Conservation (phyloP, 2,888 invertebrate species). For the Drosophila prolongata region DNA sequence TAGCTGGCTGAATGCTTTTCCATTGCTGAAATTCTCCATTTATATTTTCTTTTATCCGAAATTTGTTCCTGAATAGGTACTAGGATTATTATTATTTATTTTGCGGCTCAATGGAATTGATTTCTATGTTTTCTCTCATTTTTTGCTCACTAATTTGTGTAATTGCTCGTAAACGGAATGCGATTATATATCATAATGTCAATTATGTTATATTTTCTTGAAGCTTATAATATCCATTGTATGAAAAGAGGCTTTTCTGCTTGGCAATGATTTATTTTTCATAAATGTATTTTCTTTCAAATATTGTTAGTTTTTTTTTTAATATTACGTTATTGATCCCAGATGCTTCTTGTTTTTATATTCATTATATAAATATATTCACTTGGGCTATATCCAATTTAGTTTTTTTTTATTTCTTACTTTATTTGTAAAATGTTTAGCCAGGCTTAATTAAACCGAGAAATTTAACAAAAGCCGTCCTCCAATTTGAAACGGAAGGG, state of each 20-base stretch:
- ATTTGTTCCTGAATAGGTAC: slow-evolving; percentile 16
- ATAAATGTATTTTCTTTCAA: background rate
- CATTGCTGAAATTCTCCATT: slow-evolving; percentile 12
- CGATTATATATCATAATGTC: slow-evolving; percentile 40
- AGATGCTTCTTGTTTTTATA: too few relatives aligned
- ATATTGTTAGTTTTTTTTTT: background rate
- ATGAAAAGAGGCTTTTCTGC: slow-evolving; percentile 1
- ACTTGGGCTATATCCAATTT: too few relatives aligned
- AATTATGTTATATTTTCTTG: slow-evolving; percentile 23
- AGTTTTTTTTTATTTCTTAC: background rate
- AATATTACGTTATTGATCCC: too few relatives aligned
- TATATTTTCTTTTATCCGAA: background rate
- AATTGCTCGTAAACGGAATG: slow-evolving; percentile 35
- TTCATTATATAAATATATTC: too few relatives aligned
- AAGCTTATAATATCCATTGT: slow-evolving; percentile 23
- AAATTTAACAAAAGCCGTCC: background rate
- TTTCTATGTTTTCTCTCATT: slow-evolving; percentile 30
- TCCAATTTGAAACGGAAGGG: background rate
- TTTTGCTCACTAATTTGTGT: slow-evolving; percentile 41
- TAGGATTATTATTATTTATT: slow-evolving; percentile 46
- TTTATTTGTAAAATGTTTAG: slow-evolving; percentile 33
- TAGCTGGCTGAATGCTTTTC: slow-evolving; percentile 28
- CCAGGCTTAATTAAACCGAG: slow-evolving; percentile 24
- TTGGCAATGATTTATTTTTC: slow-evolving; percentile 11
- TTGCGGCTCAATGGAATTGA: slow-evolving; percentile 26